Conservation (phyloP, 2,113 vertebrate species). For the Empidonax alnorum region DNA sequence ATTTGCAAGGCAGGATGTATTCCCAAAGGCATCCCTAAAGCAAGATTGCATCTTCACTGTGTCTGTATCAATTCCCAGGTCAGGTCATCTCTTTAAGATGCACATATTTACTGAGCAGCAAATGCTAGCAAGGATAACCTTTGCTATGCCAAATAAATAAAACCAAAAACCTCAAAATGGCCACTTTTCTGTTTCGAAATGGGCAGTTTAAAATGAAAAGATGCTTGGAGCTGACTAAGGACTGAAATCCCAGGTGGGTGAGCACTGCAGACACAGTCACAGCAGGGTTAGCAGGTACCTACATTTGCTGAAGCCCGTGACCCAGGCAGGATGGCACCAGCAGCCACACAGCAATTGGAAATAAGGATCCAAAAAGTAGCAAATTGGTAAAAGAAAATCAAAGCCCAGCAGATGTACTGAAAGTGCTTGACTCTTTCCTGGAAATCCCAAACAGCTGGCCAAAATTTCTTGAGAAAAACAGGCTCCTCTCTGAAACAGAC, state of each 20-base stretch:
- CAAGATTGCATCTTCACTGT: background rate
- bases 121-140: background rate
- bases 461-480: background rate
- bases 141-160: background rate
- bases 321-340: background rate
- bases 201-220: background rate
- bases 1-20: background rate
- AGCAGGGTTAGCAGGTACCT: background rate
- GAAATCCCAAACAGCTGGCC: background rate
- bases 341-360: background rate
- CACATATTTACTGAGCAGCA: background rate
- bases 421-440: background rate
- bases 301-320: background rate
- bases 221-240: background rate
- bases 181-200: background rate
- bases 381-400: background rate
- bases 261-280: background rate
- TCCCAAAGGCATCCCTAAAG: background rate
- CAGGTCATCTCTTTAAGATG: background rate
- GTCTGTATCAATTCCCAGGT: background rate
- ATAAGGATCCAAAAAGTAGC: background rate
- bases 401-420: background rate
- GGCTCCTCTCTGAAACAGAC: background rate
- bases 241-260: background rate
- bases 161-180: background rate